Evolutionary conservation across 2,797 vertebrate species (phyloP).

Genomic region (Eulemur mongoz): DNA sequence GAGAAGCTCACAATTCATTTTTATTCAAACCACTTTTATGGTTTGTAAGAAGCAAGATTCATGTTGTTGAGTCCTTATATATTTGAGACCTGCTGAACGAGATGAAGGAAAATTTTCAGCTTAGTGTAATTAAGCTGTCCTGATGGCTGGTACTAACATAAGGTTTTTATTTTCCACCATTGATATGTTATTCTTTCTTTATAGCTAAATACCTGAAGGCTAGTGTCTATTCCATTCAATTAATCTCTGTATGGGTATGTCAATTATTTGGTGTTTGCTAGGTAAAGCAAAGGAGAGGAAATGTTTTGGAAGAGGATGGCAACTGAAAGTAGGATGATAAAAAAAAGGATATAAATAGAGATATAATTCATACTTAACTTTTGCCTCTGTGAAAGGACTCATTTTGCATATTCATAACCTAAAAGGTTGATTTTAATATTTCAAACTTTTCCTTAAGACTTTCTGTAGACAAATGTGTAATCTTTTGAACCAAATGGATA

Average conservation of each 20-base stretch:
- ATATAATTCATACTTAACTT: not conserved
- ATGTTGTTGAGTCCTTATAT: not conserved
- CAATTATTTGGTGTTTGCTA: not conserved
- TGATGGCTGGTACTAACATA: not conserved
- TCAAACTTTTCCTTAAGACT: constrained; percentile 56
- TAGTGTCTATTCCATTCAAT: not conserved
- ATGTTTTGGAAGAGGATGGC: not conserved
- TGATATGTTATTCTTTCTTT: not conserved
- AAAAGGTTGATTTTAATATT: constrained; percentile 51
- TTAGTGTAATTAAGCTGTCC: not conserved
- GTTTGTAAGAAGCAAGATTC: not conserved
- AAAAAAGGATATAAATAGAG: not conserved
- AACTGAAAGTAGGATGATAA: not conserved
- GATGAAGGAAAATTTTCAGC: not conserved
- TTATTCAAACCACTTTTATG: not conserved
- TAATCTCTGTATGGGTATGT: not conserved
- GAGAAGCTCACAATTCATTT: not conserved
- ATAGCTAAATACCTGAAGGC: not conserved
- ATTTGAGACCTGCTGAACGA: not conserved
- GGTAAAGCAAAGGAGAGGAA: constrained; percentile 8
- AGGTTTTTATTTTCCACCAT: not conserved
- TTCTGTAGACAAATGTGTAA: constrained; percentile 43
- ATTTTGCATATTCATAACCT: constrained; percentile 58
- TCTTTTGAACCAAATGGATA: constrained; percentile 61
- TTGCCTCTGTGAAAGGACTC: not conserved